These are phyloP conservation scores for Dissostichus mawsoni DNA, from an alignment of 2,113 vertebrate genomes.

Conservation along the genomic window DNA sequence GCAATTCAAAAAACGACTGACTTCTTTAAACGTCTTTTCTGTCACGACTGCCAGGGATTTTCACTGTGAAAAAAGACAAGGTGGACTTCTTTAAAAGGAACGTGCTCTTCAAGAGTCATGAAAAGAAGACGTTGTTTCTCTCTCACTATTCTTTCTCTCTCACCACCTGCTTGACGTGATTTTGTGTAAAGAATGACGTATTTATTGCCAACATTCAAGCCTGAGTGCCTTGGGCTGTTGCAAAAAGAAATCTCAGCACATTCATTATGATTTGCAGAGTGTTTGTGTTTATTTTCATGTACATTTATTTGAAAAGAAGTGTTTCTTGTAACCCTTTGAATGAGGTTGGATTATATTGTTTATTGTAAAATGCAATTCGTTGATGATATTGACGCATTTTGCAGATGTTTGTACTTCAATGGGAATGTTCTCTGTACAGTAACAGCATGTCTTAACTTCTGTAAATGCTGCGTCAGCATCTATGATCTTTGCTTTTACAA, in stretches of 20 bases:
- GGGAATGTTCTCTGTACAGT: conserved; percentile 84
- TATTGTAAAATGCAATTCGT: conserved; percentile 69
- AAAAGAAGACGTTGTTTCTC: conserved; percentile 63
- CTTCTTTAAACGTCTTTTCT: conserved; percentile 57
- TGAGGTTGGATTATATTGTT: conserved; percentile 36
- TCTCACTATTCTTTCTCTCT: conserved; percentile 68
- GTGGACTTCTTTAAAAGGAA: conserved; percentile 62
- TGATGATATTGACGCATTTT: conserved; percentile 69
- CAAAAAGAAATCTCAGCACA: conserved; percentile 73
- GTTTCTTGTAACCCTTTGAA: conserved; percentile 62
- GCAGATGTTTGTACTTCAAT: conserved; percentile 79
- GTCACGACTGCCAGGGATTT: conserved; percentile 76
- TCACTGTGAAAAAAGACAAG: conserved; percentile 81
- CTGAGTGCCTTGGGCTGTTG: conserved; percentile 91
- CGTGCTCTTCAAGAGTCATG: conserved; percentile 51
- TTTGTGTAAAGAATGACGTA: conserved; percentile 71
- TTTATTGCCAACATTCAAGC: conserved; percentile 88
- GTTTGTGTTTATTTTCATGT: conserved; percentile 73
- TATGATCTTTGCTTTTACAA: conserved; percentile 82
- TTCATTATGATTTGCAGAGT: conserved; percentile 79
- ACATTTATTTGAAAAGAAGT: conserved; percentile 51
- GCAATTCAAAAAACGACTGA: conserved; percentile 58
- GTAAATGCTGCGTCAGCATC: conserved; percentile 83
- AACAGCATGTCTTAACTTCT: conserved; percentile 86
- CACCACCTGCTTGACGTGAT: conserved; percentile 79